phyloP scores from a whole-genome alignment of 2,888 invertebrate genomes.

The Apotomis betuletana region DNA sequence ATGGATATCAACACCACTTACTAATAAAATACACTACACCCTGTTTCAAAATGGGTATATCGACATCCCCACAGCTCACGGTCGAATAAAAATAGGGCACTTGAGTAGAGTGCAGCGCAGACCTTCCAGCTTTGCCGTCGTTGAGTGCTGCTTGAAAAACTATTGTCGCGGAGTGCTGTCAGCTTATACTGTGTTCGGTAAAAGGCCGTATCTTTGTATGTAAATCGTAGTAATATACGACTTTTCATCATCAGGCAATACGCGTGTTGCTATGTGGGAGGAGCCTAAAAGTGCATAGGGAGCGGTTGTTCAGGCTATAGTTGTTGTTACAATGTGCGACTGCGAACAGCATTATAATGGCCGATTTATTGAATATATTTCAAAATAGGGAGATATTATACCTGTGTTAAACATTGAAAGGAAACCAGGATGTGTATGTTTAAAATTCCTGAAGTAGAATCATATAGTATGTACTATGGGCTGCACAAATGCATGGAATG shows the following conservation, averaged over 20 bases:
- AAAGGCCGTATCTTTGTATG: no score
- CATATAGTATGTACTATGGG: no score
- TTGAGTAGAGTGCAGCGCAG: slow-evolving; percentile 22
- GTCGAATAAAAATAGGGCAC: slow-evolving; percentile 22
- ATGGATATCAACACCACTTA: not conserved
- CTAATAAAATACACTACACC: not conserved
- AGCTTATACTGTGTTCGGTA: slow-evolving; percentile 8
- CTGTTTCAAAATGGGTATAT: not conserved
- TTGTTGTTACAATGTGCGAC: not conserved
- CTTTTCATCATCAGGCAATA: no score
- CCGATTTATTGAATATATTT: not conserved
- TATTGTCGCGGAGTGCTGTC: slow-evolving; percentile 37
- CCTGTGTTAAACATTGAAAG: no score
- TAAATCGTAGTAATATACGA: no score
- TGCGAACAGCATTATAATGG: no score
- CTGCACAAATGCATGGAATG: no score
- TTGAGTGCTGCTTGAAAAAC: slow-evolving; percentile 28
- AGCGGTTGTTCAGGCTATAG: not conserved
- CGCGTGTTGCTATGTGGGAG: not conserved
- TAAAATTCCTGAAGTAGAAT: no score
- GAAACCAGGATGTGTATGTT: no score
- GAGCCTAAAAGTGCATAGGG: not conserved
- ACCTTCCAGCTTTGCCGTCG: slow-evolving; percentile 49
- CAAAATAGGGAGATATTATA: not conserved
- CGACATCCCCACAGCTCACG: not conserved